Conservation (phyloP, 2,888 invertebrate species). For the Microchrysa polita region DNA sequence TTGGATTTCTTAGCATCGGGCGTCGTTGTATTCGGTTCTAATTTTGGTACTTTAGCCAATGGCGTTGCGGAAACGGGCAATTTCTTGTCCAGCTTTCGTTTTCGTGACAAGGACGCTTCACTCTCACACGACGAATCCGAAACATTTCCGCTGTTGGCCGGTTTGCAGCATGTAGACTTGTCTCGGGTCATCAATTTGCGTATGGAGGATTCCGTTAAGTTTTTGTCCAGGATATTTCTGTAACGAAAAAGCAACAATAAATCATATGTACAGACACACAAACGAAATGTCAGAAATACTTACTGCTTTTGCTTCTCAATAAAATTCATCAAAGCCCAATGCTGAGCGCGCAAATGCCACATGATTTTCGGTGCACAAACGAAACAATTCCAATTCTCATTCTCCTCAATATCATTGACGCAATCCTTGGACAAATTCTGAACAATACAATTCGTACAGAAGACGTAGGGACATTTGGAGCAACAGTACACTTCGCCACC, state of each 20-base stretch:
- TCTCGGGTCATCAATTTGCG: conserved; percentile 56
- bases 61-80: not conserved
- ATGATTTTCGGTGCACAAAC: conserved; percentile 75
- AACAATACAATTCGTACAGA: conserved; percentile 81
- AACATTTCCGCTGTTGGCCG: conserved; percentile 55
- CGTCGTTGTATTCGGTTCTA: conserved; percentile 22
- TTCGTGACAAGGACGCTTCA: conserved; percentile 55
- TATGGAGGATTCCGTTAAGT: conserved; percentile 48
- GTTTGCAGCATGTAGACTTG: conserved; percentile 59
- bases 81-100: conserved; percentile 50
- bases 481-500: conserved; percentile 83
- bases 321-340: conserved; percentile 77
- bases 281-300: conserved; percentile 51
- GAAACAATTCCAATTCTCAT: conserved; percentile 84
- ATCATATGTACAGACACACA: conserved; percentile 50
- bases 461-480: conserved; percentile 77
- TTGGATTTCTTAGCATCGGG: conserved; percentile 55
- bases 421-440: conserved; percentile 74
- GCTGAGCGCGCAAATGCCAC: conserved; percentile 73
- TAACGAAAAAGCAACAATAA: conserved; percentile 47
- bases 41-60: not conserved
- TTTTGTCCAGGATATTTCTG: conserved; percentile 57
- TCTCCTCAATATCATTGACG: conserved; percentile 76
- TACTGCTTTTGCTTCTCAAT: conserved; percentile 69
- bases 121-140: conserved; percentile 52